phyloP scores from a whole-genome alignment of 2,797 vertebrate species.

The Rhinatrema bivittatum region DNA sequence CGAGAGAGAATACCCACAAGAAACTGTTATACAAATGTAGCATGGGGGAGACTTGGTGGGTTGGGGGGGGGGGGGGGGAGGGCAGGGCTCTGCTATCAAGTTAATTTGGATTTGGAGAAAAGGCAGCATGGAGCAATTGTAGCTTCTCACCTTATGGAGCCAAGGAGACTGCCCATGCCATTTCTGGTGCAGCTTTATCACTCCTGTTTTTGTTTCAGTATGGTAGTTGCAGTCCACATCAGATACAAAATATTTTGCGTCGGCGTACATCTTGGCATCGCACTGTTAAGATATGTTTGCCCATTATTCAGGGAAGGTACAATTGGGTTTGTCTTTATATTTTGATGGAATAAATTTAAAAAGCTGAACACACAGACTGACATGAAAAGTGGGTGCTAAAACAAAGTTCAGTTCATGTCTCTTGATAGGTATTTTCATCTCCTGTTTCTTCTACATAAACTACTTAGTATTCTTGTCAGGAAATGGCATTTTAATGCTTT shows the following conservation, averaged over 20 bases:
- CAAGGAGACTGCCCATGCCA: slow-evolving; percentile 62
- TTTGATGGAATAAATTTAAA: slow-evolving; percentile 35
- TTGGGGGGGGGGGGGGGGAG: slow-evolving; percentile 33
- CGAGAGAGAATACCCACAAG: slow-evolving; percentile 47
- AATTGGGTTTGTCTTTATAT: slow-evolving; percentile 46
- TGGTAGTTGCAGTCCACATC: slow-evolving; percentile 44
- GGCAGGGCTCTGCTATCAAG: slow-evolving; percentile 52
- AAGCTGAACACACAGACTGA: too few species aligned
- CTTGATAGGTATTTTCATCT: slow-evolving; percentile 54
- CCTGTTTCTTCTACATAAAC: slow-evolving; percentile 51
- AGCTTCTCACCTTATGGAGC: slow-evolving; percentile 55
- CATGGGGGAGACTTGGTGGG: slow-evolving; percentile 47
- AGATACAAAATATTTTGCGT: slow-evolving; percentile 62
- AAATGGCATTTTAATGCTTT: slow-evolving; percentile 47
- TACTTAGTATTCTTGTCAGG: slow-evolving; percentile 49
- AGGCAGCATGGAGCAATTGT: slow-evolving; percentile 54
- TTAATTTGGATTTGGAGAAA: slow-evolving; percentile 53
- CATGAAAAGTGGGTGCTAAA: slow-evolving; percentile 65
- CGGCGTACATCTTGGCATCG: slow-evolving; percentile 67
- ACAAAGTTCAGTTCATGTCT: slow-evolving; percentile 51
- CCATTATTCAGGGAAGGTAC: slow-evolving; percentile 65
- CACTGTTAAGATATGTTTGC: slow-evolving; percentile 73
- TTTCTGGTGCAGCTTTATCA: slow-evolving; percentile 58
- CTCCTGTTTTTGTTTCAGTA: slow-evolving; percentile 58
- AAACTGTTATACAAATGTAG: slow-evolving; percentile 69